Percentiles rank a stretch among this genome's conserved stretches.
These are phyloP conservation scores for Anguilla obscura DNA, from an alignment of 2,797 vertebrate species.

Conservation along the genomic window DNA sequence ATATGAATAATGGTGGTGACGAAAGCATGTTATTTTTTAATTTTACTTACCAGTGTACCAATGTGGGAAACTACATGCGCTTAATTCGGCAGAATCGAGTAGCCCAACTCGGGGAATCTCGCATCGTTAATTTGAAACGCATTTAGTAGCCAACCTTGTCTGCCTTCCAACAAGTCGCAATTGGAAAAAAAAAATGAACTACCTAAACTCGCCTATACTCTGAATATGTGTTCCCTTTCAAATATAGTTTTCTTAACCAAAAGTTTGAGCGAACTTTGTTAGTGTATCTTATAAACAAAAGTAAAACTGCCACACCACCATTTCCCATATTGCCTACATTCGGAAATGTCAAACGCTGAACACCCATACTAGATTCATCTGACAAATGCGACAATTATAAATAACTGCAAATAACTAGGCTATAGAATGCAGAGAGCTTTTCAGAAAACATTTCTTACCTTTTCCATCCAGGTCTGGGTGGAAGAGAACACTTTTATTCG, in stretches of 20 bases:
- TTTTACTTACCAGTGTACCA: not conserved
- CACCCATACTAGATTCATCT: not conserved
- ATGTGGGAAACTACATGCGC: not conserved
- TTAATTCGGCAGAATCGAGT: not conserved
- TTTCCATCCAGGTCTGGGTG: slow-evolving; percentile 25
- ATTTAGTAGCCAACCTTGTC: not conserved
- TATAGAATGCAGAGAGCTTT: not conserved
- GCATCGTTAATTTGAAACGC: not conserved
- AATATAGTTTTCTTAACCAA: not conserved
- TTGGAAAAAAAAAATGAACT: not conserved
- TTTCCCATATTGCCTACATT: not conserved
- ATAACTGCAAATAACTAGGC: not conserved
- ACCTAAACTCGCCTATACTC: too few relatives aligned
- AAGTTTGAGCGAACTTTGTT: not conserved
- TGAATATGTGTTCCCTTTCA: not conserved
- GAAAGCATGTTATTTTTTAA: not conserved
- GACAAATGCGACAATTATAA: not conserved
- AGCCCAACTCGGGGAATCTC: not conserved
- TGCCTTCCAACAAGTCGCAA: not conserved
- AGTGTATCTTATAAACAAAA: not conserved
- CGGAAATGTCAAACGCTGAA: not conserved
- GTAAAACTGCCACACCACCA: not conserved
- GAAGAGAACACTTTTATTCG: slow-evolving; percentile 27
- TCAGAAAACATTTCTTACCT: slow-evolving; percentile 48
- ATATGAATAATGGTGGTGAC: not conserved